Evolutionary conservation across 1,140 invertebrate genomes (phyloP).

Genomic region (Trissolcus basalis): DNA sequence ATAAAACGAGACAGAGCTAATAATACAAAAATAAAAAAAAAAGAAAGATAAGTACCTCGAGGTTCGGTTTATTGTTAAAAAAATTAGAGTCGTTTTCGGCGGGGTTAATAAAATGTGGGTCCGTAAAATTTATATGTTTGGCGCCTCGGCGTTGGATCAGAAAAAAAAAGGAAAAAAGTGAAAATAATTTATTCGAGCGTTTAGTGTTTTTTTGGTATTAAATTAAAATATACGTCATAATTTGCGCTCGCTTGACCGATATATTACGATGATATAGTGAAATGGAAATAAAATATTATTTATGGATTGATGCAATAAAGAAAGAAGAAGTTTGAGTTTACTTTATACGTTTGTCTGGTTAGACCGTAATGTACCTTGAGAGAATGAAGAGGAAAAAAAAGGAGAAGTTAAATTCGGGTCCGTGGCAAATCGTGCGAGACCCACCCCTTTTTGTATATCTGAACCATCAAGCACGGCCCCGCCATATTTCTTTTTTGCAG

Average conservation of each 20-base stretch:
- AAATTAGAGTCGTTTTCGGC: constrained; percentile 8
- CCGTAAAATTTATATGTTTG: constrained; percentile 36
- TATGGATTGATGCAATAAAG: constrained; percentile 45
- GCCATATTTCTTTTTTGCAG: constrained; percentile 55
- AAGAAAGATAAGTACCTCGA: neutral
- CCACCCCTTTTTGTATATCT: constrained; percentile 56
- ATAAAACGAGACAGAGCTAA: too few species aligned
- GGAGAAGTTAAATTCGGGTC: constrained; percentile 50
- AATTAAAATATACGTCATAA: constrained; percentile 44
- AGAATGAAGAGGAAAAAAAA: neutral
- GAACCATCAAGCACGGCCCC: constrained; percentile 49
- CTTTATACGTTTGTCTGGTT: constrained; percentile 56
- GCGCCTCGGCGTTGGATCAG: constrained; percentile 22
- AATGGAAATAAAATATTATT: constrained; percentile 52
- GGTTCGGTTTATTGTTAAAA: neutral
- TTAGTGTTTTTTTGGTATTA: constrained; percentile 53
- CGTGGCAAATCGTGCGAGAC: constrained; percentile 53
- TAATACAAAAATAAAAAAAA: neutral
- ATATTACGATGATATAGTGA: constrained; percentile 53
- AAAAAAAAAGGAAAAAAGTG: constrained; percentile 1
- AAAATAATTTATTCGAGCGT: constrained; percentile 46
- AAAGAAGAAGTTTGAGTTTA: constrained; percentile 41
- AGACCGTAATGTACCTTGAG: constrained; percentile 45
- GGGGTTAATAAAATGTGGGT: neutral
- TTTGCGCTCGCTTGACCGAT: constrained; percentile 49